Percentiles rank a stretch among this genome's conserved stretches.
Conservation (phyloP, 2,888 invertebrate genomes). For the Physocephala rufipes region DNA sequence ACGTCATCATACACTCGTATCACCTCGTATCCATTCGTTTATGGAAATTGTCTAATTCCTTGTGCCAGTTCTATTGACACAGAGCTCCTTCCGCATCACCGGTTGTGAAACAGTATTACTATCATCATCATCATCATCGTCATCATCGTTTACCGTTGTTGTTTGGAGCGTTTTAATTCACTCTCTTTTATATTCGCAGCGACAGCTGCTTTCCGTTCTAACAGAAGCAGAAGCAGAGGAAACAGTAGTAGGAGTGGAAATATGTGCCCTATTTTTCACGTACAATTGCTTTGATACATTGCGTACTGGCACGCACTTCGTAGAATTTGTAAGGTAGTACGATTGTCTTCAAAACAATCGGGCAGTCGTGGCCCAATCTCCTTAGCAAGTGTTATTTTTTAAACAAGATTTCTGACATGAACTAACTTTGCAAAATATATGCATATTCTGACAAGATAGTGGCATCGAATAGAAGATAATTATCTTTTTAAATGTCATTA, state of each 20-base stretch:
- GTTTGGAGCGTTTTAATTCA: not conserved
- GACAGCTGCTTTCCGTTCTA: not conserved
- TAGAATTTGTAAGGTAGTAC: too few relatives aligned
- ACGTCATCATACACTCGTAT: not conserved
- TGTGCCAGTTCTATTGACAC: conserved; percentile 22
- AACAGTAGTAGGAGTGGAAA: conserved; percentile 14
- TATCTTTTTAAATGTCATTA: too few relatives aligned
- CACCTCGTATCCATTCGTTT: not conserved
- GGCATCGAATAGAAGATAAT: too few relatives aligned
- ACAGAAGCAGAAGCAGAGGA: too few relatives aligned
- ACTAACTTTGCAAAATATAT: too few relatives aligned
- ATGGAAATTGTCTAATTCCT: not conserved
- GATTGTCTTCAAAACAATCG: conserved; percentile 23
- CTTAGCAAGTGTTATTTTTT: too few relatives aligned
- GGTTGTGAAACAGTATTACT: not conserved
- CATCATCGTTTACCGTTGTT: conserved; percentile 17
- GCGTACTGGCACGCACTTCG: conserved; percentile 28
- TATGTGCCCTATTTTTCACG: conserved; percentile 11
- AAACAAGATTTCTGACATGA: too few relatives aligned
- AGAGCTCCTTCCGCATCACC: conserved; percentile 14
- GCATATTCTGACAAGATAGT: too few relatives aligned
- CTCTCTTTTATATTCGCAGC: not conserved
- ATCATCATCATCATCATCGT: too few relatives aligned
- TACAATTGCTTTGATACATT: conserved; percentile 20
- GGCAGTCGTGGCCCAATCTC: too few relatives aligned